Conservation (phyloP, 2,888 invertebrate species). For the Cepaea hortensis region DNA sequence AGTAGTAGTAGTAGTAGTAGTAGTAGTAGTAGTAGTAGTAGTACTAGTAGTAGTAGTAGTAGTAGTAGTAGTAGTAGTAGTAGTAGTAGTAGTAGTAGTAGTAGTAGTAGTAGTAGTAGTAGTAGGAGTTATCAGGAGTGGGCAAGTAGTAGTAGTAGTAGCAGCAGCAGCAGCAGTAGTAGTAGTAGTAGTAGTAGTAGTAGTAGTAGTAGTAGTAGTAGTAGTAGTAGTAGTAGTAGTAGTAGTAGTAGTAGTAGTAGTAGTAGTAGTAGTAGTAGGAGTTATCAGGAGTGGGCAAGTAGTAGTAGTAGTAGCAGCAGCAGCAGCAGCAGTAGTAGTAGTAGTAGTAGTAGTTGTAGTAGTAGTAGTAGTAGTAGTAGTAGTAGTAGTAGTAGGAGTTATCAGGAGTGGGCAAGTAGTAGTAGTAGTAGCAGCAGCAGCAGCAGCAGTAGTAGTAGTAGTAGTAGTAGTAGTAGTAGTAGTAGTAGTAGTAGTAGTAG, state of each 20-base stretch:
- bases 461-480: constrained; percentile 24
- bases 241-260: constrained; percentile 31
- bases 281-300: constrained; percentile 10
- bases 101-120: constrained; percentile 17
- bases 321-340: constrained; percentile 40
- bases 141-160: too few relatives aligned
- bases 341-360: constrained; percentile 42
- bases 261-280: constrained; percentile 31
- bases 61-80: too few relatives aligned
- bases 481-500: constrained; percentile 7
- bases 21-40: constrained; percentile 1
- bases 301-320: constrained; percentile 32
- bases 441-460: constrained; percentile 15
- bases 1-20: background rate
- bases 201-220: background rate
- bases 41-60: background rate
- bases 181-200: constrained; percentile 23
- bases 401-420: background rate
- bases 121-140: too few relatives aligned
- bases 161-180: background rate
- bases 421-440: constrained; percentile 23
- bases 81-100: constrained; percentile 5
- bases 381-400: constrained; percentile 18
- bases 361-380: constrained; percentile 26
- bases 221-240: constrained; percentile 24